phyloP scores from a whole-genome alignment of 2,888 invertebrate genomes.

The Pandemis corylana region DNA sequence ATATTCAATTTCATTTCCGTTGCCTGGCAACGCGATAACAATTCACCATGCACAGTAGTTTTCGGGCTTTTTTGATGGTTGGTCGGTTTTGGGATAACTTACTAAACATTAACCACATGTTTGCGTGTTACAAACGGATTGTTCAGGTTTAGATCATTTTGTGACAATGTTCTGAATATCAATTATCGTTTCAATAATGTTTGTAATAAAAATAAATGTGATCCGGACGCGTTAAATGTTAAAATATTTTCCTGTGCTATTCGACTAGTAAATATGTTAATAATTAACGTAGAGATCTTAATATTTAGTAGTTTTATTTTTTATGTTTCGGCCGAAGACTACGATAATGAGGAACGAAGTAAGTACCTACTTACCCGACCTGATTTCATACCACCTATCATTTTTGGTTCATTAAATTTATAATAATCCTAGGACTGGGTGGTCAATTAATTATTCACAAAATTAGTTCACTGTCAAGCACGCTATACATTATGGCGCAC shows the following conservation, averaged over 20 bases:
- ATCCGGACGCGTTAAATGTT: slow-evolving; percentile 27
- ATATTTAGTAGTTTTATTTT: slow-evolving; percentile 52
- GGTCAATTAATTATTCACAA: slow-evolving; percentile 7
- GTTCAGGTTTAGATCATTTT: background rate
- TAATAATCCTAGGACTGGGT: background rate
- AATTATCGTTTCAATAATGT: slow-evolving; percentile 10
- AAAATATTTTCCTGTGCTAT: slow-evolving; percentile 8
- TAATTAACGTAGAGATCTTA: slow-evolving; percentile 48
- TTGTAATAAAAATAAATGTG: slow-evolving; percentile 7
- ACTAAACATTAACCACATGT: slow-evolving; percentile 17
- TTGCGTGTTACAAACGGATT: background rate
- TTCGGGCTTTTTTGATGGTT: slow-evolving; percentile 55
- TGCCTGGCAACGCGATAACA: slow-evolving; percentile 75
- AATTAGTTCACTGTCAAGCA: background rate
- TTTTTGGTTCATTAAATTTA: background rate
- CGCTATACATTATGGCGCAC: background rate
- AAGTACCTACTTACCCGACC: slow-evolving; percentile 49
- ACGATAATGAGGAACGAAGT: slow-evolving; percentile 68
- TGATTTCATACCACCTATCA: background rate
- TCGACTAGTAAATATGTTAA: slow-evolving; percentile 49
- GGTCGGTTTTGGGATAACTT: slow-evolving; percentile 43
- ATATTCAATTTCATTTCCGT: slow-evolving; percentile 69
- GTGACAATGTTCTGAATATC: background rate
- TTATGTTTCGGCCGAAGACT: slow-evolving; percentile 58
- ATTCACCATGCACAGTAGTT: slow-evolving; percentile 64